A percentile compares a stretch with the other conserved stretches of the same genome.
Conservation (phyloP, 1,140 invertebrate genomes). For the Panonychus citri region DNA sequence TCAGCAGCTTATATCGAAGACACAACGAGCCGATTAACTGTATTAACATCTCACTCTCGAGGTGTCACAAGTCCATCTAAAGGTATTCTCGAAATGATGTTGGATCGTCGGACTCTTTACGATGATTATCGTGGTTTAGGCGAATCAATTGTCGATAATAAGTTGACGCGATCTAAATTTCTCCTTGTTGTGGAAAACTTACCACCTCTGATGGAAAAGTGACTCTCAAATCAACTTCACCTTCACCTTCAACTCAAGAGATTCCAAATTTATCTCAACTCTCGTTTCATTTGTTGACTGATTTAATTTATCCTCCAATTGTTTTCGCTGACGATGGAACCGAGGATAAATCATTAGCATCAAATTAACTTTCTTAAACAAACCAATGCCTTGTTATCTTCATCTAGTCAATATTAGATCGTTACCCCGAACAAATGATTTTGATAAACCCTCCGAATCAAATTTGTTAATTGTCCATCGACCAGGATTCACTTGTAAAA, state of each 20-base stretch:
- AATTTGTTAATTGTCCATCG: constrained; percentile 54
- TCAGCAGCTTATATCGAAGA: constrained; percentile 61
- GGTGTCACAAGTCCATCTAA: constrained; percentile 42
- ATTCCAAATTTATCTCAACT: constrained; percentile 37
- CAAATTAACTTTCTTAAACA: constrained; percentile 30
- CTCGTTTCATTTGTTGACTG: constrained; percentile 41
- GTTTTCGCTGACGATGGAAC: constrained; percentile 38
- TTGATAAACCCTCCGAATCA: constrained; percentile 49
- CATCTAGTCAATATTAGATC: constrained; percentile 61
- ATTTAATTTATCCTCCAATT: constrained; percentile 44
- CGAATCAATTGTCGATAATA: constrained; percentile 70
- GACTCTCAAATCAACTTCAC: too few relatives aligned
- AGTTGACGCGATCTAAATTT: constrained; percentile 17
- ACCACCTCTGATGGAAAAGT: too few relatives aligned
- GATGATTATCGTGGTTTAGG: constrained; percentile 68
- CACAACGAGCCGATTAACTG: constrained; percentile 30
- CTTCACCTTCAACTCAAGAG: too few relatives aligned
- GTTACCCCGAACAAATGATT: constrained; percentile 37
- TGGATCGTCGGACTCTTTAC: constrained; percentile 55
- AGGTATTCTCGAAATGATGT: constrained; percentile 34
- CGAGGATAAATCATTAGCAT: constrained; percentile 16
- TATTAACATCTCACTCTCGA: constrained; percentile 59
- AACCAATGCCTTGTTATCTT: constrained; percentile 53
- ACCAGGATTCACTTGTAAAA: constrained; percentile 24
- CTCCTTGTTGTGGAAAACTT: constrained; percentile 23